phyloP scores from a whole-genome alignment of 2,113 vertebrate species.

The Syrmaticus mikado region DNA sequence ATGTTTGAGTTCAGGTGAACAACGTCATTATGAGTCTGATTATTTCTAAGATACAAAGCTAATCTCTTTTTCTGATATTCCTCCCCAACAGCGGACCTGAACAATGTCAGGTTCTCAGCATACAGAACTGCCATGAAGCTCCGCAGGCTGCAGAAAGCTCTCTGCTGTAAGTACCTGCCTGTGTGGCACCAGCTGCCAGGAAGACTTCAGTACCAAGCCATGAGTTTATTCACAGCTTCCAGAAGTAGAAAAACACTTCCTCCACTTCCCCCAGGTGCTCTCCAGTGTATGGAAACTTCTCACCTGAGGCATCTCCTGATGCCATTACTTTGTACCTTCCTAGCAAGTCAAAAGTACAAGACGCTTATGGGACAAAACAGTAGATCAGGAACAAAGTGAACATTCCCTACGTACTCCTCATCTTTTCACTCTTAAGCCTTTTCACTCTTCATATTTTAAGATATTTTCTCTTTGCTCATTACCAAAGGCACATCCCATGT shows the following conservation, averaged over 20 bases:
- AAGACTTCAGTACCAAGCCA: background rate
- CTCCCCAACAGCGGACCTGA: constrained; percentile 87
- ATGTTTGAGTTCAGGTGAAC: background rate
- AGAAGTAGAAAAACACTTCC: background rate
- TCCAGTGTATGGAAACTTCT: background rate
- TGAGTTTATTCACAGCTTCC: background rate
- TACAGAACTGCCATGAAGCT: constrained; percentile 99
- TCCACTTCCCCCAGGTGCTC: accelerated
- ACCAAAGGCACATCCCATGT: background rate
- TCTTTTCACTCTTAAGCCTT: background rate
- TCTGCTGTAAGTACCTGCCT: constrained; percentile 90
- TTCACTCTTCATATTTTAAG: too few species aligned
- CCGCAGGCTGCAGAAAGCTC: constrained; percentile 96
- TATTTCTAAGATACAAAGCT: constrained; percentile 36
- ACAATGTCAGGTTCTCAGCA: constrained; percentile 98
- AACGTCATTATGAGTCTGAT: accelerated
- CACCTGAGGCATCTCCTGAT: background rate
- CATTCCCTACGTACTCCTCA: background rate
- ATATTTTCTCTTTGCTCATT: background rate
- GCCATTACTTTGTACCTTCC: accelerated
- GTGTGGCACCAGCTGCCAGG: background rate
- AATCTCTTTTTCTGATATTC: background rate
- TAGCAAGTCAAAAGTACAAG: background rate
- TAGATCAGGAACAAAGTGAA: background rate
- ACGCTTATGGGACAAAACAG: background rate